Conservation (phyloP, 2,888 invertebrate genomes). For the Linnaemya vulpina region DNA sequence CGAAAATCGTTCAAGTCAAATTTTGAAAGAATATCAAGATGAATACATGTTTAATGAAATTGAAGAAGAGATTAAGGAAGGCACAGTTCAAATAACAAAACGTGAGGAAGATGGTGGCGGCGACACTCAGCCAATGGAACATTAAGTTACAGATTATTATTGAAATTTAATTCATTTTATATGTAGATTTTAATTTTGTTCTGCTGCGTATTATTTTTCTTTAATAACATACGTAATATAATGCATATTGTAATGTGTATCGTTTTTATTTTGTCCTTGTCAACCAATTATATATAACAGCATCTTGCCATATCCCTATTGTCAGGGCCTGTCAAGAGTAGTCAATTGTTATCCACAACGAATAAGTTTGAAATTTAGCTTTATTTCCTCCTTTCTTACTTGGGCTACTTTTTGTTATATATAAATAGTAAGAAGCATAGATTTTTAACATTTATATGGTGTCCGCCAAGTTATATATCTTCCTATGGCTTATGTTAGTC, state of each 20-base stretch:
- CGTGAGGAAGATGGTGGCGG: conserved; percentile 75
- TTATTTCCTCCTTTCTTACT: no score
- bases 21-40: conserved; percentile 96
- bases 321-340: no score
- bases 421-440: no score
- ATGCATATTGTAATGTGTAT: background rate
- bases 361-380: no score
- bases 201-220: conserved; percentile 19
- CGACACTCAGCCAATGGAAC: conserved; percentile 81
- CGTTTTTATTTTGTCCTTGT: background rate
- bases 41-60: conserved; percentile 95
- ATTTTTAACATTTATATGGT: no score
- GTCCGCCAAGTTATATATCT: no score
- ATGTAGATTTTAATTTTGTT: background rate
- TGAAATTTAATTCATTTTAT: conserved; percentile 25
- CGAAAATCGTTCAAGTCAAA: conserved; percentile 95
- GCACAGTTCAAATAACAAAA: conserved; percentile 74
- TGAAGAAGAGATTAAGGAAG: conserved; percentile 76
- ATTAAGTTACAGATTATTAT: conserved; percentile 69
- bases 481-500: no score
- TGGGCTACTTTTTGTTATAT: no score
- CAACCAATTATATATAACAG: no score
- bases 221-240: background rate
- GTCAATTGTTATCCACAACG: no score
- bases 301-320: no score